Conservation (phyloP, 2,113 vertebrate species). For the Lontra canadensis region DNA sequence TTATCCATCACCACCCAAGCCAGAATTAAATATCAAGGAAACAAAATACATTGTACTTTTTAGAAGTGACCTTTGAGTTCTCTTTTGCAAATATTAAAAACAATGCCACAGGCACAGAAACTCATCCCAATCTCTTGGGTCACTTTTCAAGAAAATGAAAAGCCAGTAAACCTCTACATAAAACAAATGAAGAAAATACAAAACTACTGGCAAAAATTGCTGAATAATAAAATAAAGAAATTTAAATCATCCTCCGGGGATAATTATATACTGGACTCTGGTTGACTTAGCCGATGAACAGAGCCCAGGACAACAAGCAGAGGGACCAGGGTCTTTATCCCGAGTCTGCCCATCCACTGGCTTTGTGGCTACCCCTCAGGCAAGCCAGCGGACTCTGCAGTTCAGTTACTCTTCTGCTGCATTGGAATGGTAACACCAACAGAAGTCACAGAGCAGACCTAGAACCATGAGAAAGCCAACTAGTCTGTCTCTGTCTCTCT, state of each 20-base stretch:
- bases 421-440: neutral
- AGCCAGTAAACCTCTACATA: neutral
- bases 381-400: neutral
- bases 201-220: slow-evolving; percentile 43
- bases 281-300: neutral
- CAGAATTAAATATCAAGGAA: slow-evolving; percentile 3
- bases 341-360: neutral
- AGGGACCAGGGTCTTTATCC: neutral
- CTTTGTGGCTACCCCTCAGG: neutral
- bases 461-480: neutral
- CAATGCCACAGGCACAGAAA: neutral
- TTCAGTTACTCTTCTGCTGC: neutral
- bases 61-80: neutral
- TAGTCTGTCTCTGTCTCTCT: neutral
- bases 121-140: neutral
- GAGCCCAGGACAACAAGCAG: neutral
- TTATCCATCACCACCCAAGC: neutral
- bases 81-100: slow-evolving; percentile 37
- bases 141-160: slow-evolving; percentile 22
- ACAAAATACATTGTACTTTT: neutral
- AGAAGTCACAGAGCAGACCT: neutral
- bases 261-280: neutral
- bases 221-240: slow-evolving; percentile 52
- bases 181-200: slow-evolving; percentile 52
- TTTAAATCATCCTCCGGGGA: neutral